A percentile compares a stretch with the other conserved stretches of the same genome.
These are phyloP conservation scores for Drosophila rufa DNA, from an alignment of 1,140 invertebrate genomes.

Conservation along the genomic window DNA sequence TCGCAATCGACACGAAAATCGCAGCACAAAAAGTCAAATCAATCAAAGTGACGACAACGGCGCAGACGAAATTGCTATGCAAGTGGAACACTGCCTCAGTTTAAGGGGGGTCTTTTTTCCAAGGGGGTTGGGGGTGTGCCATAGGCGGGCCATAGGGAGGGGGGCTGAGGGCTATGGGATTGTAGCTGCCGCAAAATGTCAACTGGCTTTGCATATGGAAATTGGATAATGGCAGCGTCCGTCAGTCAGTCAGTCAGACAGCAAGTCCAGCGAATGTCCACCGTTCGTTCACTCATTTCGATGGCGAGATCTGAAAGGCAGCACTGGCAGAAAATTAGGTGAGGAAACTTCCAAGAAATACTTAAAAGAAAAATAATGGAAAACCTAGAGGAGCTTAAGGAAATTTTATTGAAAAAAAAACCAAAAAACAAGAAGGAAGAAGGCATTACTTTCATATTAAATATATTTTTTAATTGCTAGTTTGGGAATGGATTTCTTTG, in stretches of 20 bases:
- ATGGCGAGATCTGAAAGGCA: conserved; percentile 28
- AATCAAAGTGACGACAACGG: conserved; percentile 80
- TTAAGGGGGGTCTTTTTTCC: background rate
- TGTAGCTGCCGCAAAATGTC: conserved; percentile 77
- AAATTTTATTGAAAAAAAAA: background rate
- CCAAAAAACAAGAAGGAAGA: background rate
- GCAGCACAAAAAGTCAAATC: conserved; percentile 68
- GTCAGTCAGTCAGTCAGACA: conserved; percentile 31
- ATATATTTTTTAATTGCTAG: no score
- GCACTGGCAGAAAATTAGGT: background rate
- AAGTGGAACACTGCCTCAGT: conserved; percentile 51
- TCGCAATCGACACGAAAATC: conserved; percentile 73
- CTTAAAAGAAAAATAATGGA: background rate
- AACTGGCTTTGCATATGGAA: conserved; percentile 80
- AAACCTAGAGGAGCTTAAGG: background rate
- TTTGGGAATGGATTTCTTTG: no score
- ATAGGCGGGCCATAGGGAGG: background rate
- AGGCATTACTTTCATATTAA: background rate
- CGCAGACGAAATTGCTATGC: conserved; percentile 63
- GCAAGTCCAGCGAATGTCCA: conserved; percentile 41
- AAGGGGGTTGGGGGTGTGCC: background rate
- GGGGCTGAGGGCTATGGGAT: background rate
- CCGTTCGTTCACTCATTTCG: conserved; percentile 51
- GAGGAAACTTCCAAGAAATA: no score
- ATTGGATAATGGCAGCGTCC: conserved; percentile 77